Conservation (phyloP, 2,113 vertebrate genomes). For the Petroica traversi region DNA sequence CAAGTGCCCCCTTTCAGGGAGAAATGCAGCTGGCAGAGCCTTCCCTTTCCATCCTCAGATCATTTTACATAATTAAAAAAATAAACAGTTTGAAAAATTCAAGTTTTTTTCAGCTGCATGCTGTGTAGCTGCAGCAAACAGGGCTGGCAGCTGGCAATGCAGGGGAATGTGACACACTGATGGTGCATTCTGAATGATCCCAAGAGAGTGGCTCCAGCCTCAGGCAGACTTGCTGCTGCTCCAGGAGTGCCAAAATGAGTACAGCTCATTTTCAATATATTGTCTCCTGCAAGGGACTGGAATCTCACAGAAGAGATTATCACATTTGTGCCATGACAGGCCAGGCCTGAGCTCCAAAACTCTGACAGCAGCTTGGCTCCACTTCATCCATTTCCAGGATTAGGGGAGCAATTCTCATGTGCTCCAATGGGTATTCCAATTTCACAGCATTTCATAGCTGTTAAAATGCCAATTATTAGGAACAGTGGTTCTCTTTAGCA, state of each 20-base stretch:
- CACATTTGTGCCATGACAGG: not conserved
- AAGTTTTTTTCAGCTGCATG: not conserved
- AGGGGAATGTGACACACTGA: not conserved
- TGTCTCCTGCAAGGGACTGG: not conserved
- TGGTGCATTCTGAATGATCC: not conserved
- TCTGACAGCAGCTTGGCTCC: not conserved
- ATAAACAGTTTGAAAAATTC: not conserved
- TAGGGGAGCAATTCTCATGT: not conserved
- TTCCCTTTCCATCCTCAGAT: not conserved
- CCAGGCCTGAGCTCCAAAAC: not conserved
- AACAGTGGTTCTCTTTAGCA: not conserved
- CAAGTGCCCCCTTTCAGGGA: not conserved
- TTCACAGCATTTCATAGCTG: not conserved
- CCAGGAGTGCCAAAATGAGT: not conserved
- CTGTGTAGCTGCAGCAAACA: not conserved
- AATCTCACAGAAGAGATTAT: not conserved
- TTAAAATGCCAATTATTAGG: not conserved
- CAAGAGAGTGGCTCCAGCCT: not conserved
- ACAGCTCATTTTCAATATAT: not conserved
- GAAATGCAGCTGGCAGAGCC: not conserved
- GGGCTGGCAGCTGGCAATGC: not conserved
- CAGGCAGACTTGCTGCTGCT: not conserved
- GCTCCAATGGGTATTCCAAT: not conserved
- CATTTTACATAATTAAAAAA: not conserved
- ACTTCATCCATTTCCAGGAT: not conserved